Conservation (phyloP, 2,888 invertebrate species). For the Axea sp. region DNA sequence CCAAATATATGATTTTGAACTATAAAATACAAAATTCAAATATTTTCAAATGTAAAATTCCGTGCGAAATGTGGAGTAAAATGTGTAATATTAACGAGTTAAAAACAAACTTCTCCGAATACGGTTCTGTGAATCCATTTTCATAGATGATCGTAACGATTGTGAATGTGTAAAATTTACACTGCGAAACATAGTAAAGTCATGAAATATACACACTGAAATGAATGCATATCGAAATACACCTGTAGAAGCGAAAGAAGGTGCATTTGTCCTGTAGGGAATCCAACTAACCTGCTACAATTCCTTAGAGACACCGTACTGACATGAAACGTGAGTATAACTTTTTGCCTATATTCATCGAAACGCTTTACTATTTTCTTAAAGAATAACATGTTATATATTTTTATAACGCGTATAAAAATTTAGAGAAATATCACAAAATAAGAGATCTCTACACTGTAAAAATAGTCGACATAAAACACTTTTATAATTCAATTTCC, state of each 20-base stretch:
- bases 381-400: too few relatives aligned
- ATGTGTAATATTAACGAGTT: constrained; percentile 17
- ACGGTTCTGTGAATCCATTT: constrained; percentile 22
- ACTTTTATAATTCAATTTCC: too few relatives aligned
- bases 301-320: constrained; percentile 46
- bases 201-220: constrained; percentile 20
- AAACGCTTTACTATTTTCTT: constrained; percentile 42
- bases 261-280: constrained; percentile 33
- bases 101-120: neutral
- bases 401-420: constrained; percentile 36
- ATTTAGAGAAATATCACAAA: constrained; percentile 24
- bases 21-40: too few relatives aligned
- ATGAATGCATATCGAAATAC: constrained; percentile 28
- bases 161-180: constrained; percentile 28
- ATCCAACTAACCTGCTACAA: constrained; percentile 50
- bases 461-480: constrained; percentile 14
- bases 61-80: too few relatives aligned
- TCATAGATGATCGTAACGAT: constrained; percentile 21
- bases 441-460: too few relatives aligned
- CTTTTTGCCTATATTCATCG: constrained; percentile 48
- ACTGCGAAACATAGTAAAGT: neutral
- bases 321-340: constrained; percentile 43
- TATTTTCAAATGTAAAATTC: too few relatives aligned
- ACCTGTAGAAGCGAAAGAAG: constrained; percentile 5
- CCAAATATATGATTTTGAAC: too few relatives aligned